Percentiles rank a stretch among this genome's conserved stretches.
Evolutionary conservation across 2,797 vertebrate genomes (phyloP).

Genomic region (Leptoclinus maculatus): DNA sequence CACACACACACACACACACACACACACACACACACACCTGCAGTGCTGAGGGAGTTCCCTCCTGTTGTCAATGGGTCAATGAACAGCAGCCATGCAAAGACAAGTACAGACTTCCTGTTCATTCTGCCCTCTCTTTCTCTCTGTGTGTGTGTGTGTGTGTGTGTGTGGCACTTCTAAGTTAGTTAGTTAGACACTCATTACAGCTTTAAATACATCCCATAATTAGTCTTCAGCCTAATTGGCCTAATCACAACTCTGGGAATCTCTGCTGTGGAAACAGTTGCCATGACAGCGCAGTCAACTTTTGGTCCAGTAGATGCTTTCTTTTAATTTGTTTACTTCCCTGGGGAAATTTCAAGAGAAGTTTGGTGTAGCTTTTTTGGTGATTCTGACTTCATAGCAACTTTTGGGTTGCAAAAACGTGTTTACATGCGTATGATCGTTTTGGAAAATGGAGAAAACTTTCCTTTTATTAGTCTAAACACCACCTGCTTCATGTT

Average conservation of each 20-base stretch:
- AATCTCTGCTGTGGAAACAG: slow-evolving; percentile 70
- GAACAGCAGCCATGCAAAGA: slow-evolving; percentile 75
- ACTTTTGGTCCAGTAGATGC: slow-evolving; percentile 2
- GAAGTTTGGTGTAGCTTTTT: background rate
- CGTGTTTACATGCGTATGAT: background rate
- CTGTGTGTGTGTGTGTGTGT: slow-evolving; percentile 4
- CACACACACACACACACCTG: slow-evolving; percentile 50
- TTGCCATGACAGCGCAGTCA: slow-evolving; percentile 57
- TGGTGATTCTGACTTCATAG: background rate
- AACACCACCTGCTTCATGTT: slow-evolving; percentile 46
- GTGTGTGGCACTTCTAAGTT: slow-evolving; percentile 23
- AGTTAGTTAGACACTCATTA: slow-evolving; percentile 69
- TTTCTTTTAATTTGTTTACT: slow-evolving; percentile 42
- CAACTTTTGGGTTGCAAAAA: background rate
- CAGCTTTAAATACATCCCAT: slow-evolving; percentile 81
- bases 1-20: no score
- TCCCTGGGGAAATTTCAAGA: background rate
- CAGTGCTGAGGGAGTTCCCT: slow-evolving; percentile 44
- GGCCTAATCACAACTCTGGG: slow-evolving; percentile 74
- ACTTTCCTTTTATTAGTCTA: slow-evolving; percentile 3
- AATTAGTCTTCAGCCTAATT: slow-evolving; percentile 79
- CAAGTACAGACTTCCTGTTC: slow-evolving; percentile 64
- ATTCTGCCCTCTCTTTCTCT: slow-evolving; percentile 17
- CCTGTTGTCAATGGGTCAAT: slow-evolving; percentile 71
- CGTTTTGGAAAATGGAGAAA: slow-evolving; percentile 3